Base-by-base conservation (phyloP, 2,113 vertebrate species). In the Climacteris rufus region DNA sequence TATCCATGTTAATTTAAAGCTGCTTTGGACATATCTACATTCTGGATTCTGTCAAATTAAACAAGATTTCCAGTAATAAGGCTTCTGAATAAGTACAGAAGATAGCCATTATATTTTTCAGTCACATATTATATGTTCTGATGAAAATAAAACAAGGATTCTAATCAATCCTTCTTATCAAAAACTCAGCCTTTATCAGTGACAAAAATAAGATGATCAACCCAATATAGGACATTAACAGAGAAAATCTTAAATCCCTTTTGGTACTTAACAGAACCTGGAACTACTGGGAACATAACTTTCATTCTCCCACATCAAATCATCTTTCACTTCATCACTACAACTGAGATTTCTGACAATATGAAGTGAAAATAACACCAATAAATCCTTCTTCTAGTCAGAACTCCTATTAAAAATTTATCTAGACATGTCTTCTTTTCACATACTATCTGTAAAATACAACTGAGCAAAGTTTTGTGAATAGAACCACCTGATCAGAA, bases 301-400 rank as follows among this genome's bases (percentile, higher is more conserved):
- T 72, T 95, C 91, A 77, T 91, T 95, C 39, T 94, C 31, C 91
- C 92, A 95, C 12, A 90, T 88, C 83, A 94, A 97, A 93, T 94
- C n/a, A 94, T 70, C 88, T 91, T 94, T 92, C 57, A 81, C 28
- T 95, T 94, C 82, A 91, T 94, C 84, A 91, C 22, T 75, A 89
- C 69, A 89, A 82, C 37, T 69, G 42, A 91, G 49, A 97, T 94
- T 90, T 96, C 90, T 72, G 61, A 70, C 16, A 94, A 88, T 44
- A 82, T 10, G 19, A 71, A 96, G 82, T 49, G 70, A 45, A 92
- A 72, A 63, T 78, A 93, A 83, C 20, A 91, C 24, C 53, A 74
- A 44, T 11, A 64, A 59, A 77, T 15, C 9, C 59, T 93, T 78
- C 22, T 82, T 80, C 28, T 79, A 49, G 22, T 65, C 52, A 80